phyloP scores from a whole-genome alignment of 2,797 vertebrate genomes.

The Muraenolepis orangiensis region DNA sequence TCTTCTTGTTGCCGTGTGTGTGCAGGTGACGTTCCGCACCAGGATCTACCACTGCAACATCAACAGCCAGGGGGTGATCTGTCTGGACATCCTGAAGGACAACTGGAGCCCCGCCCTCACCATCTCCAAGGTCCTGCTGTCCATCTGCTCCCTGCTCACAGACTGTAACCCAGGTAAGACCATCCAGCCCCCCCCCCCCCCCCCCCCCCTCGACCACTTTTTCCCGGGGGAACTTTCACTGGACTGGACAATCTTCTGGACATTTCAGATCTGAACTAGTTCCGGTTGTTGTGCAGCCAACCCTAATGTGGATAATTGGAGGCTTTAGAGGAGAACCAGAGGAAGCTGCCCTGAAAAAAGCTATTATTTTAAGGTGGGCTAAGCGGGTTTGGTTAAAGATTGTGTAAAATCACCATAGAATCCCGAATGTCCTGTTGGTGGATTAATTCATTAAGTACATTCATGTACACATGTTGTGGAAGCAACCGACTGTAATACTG shows the following conservation, averaged over 20 bases:
- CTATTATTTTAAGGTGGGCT: not conserved
- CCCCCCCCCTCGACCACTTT: not conserved
- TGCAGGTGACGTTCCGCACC: constrained; percentile 92
- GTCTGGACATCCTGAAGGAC: constrained; percentile 97
- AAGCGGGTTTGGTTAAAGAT: not conserved
- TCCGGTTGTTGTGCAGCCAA: not conserved
- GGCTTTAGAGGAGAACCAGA: not conserved
- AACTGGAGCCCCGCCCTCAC: constrained; percentile 98
- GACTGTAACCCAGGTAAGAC: constrained; percentile 94
- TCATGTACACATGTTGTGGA: not conserved
- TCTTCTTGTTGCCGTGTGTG: not conserved
- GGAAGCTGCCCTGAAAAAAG: not conserved
- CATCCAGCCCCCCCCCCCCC: not conserved
- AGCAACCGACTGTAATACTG: not conserved
- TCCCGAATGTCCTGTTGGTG: not conserved
- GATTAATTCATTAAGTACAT: not conserved
- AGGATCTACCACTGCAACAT: constrained; percentile 99
- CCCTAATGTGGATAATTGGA: not conserved
- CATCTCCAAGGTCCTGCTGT: constrained; percentile 97
- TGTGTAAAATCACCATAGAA: too few species aligned
- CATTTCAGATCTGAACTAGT: not conserved
- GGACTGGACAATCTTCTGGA: not conserved
- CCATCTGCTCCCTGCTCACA: constrained; percentile 98
- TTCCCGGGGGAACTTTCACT: not conserved
- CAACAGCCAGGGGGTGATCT: constrained; percentile 98